Conservation (phyloP, 1,140 invertebrate genomes). For the Nymphalis io region DNA sequence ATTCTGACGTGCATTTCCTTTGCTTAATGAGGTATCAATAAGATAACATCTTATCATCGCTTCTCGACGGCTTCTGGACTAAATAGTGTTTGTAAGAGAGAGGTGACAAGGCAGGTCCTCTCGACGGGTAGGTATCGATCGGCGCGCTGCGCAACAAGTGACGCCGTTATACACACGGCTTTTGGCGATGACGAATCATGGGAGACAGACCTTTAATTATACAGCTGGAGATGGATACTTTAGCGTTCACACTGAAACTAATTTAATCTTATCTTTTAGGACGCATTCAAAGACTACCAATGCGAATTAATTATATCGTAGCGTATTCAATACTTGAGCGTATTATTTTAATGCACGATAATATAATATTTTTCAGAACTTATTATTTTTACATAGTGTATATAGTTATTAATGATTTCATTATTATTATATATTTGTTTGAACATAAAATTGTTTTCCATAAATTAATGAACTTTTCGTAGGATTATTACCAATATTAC, state of each 20-base stretch:
- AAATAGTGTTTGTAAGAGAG: slow-evolving; percentile 40
- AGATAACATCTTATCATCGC: neutral
- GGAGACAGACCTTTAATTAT: slow-evolving; percentile 6
- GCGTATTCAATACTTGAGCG: too few species aligned
- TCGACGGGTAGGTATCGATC: slow-evolving; percentile 56
- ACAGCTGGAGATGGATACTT: neutral
- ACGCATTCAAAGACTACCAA: neutral
- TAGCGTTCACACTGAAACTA: neutral
- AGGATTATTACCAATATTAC: too few species aligned
- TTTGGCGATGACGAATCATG: slow-evolving; percentile 20
- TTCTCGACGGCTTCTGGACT: slow-evolving; percentile 13
- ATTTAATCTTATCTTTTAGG: neutral
- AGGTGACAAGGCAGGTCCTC: slow-evolving; percentile 47
- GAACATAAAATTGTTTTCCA: too few species aligned
- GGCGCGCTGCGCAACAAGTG: slow-evolving; percentile 70
- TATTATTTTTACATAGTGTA: too few species aligned
- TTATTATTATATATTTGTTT: too few species aligned
- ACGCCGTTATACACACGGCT: slow-evolving; percentile 37
- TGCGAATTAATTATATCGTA: too few species aligned
- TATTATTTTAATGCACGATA: too few species aligned
- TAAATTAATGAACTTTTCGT: too few species aligned
- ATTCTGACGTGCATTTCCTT: neutral
- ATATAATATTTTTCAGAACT: too few species aligned
- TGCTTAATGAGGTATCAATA: neutral
- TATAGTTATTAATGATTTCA: too few species aligned